phyloP scores from a whole-genome alignment of 2,888 invertebrate species.

The Parelbella ahira region DNA sequence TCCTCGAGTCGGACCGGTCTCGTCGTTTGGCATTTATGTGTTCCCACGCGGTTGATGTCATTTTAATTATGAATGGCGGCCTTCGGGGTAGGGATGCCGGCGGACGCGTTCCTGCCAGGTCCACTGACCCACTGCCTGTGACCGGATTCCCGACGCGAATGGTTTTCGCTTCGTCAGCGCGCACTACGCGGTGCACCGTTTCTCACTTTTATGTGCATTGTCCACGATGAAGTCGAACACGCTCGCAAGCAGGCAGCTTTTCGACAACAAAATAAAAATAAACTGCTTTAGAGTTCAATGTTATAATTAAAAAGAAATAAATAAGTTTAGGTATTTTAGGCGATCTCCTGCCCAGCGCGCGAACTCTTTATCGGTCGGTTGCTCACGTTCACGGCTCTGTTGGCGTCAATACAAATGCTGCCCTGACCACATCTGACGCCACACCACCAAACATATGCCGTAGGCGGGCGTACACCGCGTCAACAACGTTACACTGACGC shows the following conservation, averaged over 20 bases:
- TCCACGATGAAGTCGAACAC: conserved; percentile 34
- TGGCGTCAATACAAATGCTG: no score
- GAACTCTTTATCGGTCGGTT: conserved; percentile 67
- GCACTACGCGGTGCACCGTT: conserved; percentile 37
- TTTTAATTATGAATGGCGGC: conserved; percentile 70
- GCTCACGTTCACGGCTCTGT: conserved; percentile 35
- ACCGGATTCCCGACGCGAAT: conserved; percentile 47
- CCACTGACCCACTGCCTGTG: conserved; percentile 64
- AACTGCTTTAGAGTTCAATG: conserved; percentile 68
- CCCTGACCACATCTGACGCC: conserved; percentile 33
- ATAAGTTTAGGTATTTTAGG: conserved; percentile 63
- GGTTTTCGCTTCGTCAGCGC: conserved; percentile 68
- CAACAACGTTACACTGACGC: conserved; percentile 46
- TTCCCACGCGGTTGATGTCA: conserved; percentile 78
- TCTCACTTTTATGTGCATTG: conserved; percentile 46
- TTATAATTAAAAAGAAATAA: conserved; percentile 74
- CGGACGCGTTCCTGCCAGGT: conserved; percentile 44
- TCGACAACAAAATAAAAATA: conserved; percentile 50
- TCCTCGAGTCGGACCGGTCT: conserved; percentile 65
- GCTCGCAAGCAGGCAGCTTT: conserved; percentile 4
- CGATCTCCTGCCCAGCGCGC: conserved; percentile 68
- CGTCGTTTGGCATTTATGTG: conserved; percentile 61
- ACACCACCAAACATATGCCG: conserved; percentile 14
- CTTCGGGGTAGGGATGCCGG: conserved; percentile 48
- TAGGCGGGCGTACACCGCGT: conserved; percentile 7